Base-by-base conservation (phyloP, 2,797 vertebrate species). In the Acropternis orthonyx region DNA sequence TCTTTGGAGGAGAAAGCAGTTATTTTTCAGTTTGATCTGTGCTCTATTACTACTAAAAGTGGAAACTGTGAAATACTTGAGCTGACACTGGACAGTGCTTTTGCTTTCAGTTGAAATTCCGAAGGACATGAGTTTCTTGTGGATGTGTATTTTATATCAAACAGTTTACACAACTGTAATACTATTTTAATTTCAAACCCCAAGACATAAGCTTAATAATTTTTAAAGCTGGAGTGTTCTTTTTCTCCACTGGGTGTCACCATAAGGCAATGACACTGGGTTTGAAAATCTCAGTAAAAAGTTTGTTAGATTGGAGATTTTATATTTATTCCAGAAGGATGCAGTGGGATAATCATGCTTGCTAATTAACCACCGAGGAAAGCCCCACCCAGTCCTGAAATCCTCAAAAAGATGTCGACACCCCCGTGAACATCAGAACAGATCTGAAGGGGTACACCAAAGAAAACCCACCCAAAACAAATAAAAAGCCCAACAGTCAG, bases 241-340 rank as follows among this genome's bases (percentile, higher is more conserved):
- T 93, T 94, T 59, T n/a, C 58, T 97, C 98, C 98, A 97, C 97
- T 96, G 62, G 98, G 94, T 97, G 98, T 98, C 97, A 97, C 91
- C 21, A 5, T 86, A 97, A 97, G 96, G 90, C 96, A 97, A 59
- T 14, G 21, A 65, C 62, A 82, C 7, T 39, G 75, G 36, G 9
- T 56, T 51, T 74, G 46, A 34, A 79, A 92, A 63, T 15, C 49
- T 15, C 56, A 34, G 36, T 9, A 39, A 62, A 46, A 76, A 11
- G 14, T 41, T 30, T 15, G 14, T 54, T 32, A 44, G 15, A 9
- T 34, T 7, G 9, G 62, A 73, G 89, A 72, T 54, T 71, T 61
- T 75, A 22, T 73, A 62, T 92, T 92, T 34, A 39, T 44, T 95
- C 16, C 20, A 51, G 65, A 59, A 90, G 22, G 12, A n/a, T 79